These are phyloP conservation scores for Parelbella ahira DNA, from an alignment of 2,888 invertebrate species.

Conservation along the genomic window DNA sequence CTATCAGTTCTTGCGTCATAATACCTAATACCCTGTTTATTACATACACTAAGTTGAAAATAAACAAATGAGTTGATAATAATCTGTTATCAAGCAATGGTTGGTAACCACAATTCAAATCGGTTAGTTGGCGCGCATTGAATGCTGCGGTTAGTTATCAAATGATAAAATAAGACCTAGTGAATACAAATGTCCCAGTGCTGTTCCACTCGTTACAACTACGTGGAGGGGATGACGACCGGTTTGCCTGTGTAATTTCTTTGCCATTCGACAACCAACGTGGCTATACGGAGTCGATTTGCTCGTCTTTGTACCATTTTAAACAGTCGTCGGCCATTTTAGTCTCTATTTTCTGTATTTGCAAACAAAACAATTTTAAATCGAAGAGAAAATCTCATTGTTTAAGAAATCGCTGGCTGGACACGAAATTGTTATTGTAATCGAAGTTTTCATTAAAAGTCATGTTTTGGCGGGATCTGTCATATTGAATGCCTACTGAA, in stretches of 20 bases:
- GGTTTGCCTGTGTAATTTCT: slow-evolving; percentile 16
- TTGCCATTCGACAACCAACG: slow-evolving; percentile 19
- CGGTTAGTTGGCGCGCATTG: slow-evolving; percentile 16
- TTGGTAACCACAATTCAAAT: slow-evolving; percentile 14
- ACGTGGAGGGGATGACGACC: slow-evolving; percentile 21
- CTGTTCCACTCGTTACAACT: slow-evolving; percentile 12
- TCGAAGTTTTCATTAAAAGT: slow-evolving; percentile 7
- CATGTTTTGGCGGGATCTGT: slow-evolving; percentile 23
- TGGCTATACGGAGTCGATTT: slow-evolving; percentile 13
- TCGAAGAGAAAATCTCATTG: slow-evolving; percentile 1
- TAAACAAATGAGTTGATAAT: slow-evolving; percentile 14
- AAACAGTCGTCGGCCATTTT: slow-evolving; percentile 7
- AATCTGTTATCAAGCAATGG: slow-evolving; percentile 16
- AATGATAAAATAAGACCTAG: slow-evolving; percentile 1
- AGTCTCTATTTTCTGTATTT: slow-evolving; percentile 1
- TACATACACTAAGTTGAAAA: slow-evolving; percentile 4
- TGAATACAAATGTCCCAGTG: not conserved
- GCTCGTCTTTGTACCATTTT: slow-evolving; percentile 6
- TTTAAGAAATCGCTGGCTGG: slow-evolving; percentile 10
- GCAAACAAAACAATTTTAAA: slow-evolving; percentile 3
- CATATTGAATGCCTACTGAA: not conserved
- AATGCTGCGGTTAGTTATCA: slow-evolving; percentile 2
- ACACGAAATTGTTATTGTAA: not conserved
- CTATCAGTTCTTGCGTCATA: too few species aligned
- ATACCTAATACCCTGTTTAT: too few species aligned